Evolutionary conservation across 2,888 invertebrate species (phyloP), one percentile per base, ranked within the genome.

Genomic region (Eupithecia subfuscata): DNA sequence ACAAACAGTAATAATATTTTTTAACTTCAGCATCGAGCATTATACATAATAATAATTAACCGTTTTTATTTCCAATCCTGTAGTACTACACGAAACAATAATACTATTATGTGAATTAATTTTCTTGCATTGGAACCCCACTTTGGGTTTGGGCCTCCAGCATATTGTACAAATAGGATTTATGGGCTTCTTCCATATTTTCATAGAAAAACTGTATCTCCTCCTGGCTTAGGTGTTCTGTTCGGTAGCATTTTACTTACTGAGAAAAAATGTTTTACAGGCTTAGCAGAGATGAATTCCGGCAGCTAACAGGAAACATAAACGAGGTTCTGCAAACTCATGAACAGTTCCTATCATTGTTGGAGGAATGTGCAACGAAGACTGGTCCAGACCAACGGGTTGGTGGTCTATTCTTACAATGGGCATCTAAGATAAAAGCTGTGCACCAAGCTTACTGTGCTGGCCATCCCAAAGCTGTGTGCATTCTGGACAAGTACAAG

Each of bases 401-500:
- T 25, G 99, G 99, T 3, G 98, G 98, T 82, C 95, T 99, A 16
- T 99, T 99, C 90, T 93, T 99, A 77, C 97, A 97, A 76, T 96
- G 97, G 92, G 98, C 98, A 7, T 96, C 97, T 30, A 96, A 96
- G 86, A 96, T 98, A 82, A 98, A 99, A 92, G 94, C 95, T 81
- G 97, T 98, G 16, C 98, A 99, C 90, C 97, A 97, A 86, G 95
- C 96, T 18, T 99, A 99, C 91, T 99, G 99, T 92, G 96, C 97
- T 75, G 97, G 98, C 82, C 99, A 99, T 95, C 99, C 99, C 0
- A 96, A 97, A 91, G 99, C 99, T 80, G 99, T 99, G 69, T 97
- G 98, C 87, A 97, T 99, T 84, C 95, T 99, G 83, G 99, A 99
- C 90, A 97, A 97, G 90, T 97, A 98, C 90, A 98, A 98, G 98